A percentile compares a stretch with the other conserved stretches of the same genome.
Evolutionary conservation across 2,113 vertebrate species (phyloP).

Genomic region (Oreochromis tanganicae): DNA sequence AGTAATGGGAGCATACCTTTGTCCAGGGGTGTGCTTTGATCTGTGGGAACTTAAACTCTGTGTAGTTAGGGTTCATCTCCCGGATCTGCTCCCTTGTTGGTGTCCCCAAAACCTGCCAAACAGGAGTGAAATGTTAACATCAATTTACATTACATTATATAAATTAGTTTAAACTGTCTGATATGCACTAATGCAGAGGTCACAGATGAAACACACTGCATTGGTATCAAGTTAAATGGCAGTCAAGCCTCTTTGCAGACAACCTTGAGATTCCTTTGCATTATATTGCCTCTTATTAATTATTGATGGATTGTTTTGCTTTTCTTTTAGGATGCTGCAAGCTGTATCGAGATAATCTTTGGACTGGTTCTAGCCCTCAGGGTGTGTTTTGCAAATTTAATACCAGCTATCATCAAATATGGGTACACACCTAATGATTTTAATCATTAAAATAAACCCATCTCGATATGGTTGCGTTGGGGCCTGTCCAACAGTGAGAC

Average conservation of each 20-base stretch:
- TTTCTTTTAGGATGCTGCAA: not conserved
- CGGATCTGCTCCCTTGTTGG: conserved; percentile 91
- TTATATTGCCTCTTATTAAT: not conserved
- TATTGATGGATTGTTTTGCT: not conserved
- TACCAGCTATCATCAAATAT: not conserved
- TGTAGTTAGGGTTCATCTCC: conserved; percentile 96
- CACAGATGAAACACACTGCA: not conserved
- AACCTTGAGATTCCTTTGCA: not conserved
- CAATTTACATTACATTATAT: not conserved
- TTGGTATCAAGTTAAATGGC: not conserved
- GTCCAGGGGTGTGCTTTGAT: conserved; percentile 96
- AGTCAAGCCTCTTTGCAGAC: not conserved
- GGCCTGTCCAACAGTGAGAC: not conserved
- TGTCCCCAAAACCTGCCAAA: conserved; percentile 83
- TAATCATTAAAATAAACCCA: not conserved
- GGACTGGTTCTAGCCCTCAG: not conserved
- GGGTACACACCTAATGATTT: not conserved
- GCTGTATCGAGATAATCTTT: not conserved
- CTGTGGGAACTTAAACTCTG: conserved; percentile 94
- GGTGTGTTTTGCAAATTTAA: not conserved
- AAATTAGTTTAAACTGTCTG: not conserved
- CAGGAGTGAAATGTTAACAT: not conserved
- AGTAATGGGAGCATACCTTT: conserved; percentile 70
- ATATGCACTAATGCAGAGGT: not conserved
- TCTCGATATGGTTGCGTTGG: not conserved